Base-by-base conservation (phyloP, 1,140 invertebrate genomes). In the Parapsyche elsis region DNA sequence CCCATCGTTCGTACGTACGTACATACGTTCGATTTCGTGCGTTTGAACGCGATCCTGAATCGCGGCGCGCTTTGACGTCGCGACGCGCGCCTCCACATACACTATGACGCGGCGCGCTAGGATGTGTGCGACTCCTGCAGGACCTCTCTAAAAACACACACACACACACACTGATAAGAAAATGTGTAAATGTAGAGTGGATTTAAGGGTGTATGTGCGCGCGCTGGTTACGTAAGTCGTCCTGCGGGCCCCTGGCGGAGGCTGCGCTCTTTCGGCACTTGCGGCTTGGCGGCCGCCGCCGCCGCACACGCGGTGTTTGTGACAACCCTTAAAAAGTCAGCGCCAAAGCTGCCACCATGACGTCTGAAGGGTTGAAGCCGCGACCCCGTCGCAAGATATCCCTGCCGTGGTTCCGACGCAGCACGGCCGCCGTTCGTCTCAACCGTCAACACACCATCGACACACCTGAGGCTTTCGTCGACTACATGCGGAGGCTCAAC, bases 381-480 rank as follows among this genome's bases (percentile, higher is more conserved):
- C 64, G 64, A 24, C 64, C 64, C 23, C 91, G 93, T 71, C 91
- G 95, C 78, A 97, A 96, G 88, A 96, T 96, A 83, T 96, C 95
- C 57, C 88, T 96, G 84, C 95, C 95, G 59, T 97, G 95, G 95
- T 96, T 96, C 87, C 94, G 64, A 94, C 95, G 87, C 78, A 95
- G 94, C 38, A 91, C 79, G 14, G 9, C 92, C 81, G 89, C 92
- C 44, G 93, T 94, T 78, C 89, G 90, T 46, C 91, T 96, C 26
- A 91, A 94, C 46, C 91, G 95, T 21, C 95, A 97, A 87, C 94
- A 96, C 85, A 96, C 95, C 87, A 96, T 97, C 89, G 95, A 96
- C 89, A 95, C 95, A 80, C 95, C 95, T 83, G 91, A 93, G 85
- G 94, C 94, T 53, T 95, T 95, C 89, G 93, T 94, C 84, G 92